Conservation (phyloP, 1,140 invertebrate genomes). For the Campoletis sonorensis region DNA sequence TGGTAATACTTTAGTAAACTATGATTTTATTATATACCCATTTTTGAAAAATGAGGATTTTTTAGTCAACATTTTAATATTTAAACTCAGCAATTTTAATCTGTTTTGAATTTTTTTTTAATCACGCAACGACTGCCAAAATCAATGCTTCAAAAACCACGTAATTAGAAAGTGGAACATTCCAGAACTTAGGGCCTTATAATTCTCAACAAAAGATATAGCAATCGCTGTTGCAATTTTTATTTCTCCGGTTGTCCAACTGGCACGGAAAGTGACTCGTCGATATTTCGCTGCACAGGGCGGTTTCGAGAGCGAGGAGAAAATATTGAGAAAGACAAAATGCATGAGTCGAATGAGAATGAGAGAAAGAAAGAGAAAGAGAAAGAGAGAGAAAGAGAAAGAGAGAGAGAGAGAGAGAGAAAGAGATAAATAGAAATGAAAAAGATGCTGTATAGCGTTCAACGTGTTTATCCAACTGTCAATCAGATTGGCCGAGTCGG, state of each 20-base stretch:
- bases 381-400: neutral
- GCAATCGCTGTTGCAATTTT: neutral
- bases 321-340: slow-evolving; percentile 8
- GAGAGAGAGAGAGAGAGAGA: neutral
- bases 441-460: slow-evolving; percentile 28
- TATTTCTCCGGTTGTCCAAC: slow-evolving; percentile 44
- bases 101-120: too few species aligned
- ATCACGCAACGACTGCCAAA: too few species aligned
- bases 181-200: too few species aligned
- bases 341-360: neutral
- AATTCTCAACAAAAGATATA: neutral
- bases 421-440: neutral
- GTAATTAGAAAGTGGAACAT: too few species aligned
- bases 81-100: too few species aligned
- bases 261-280: slow-evolving; percentile 47
- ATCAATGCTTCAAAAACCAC: too few species aligned
- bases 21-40: too few species aligned
- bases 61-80: too few species aligned
- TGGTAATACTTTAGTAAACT: neutral
- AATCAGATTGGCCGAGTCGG: slow-evolving; percentile 44
- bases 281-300: slow-evolving; percentile 43
- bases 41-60: too few species aligned
- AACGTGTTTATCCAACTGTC: slow-evolving; percentile 50
- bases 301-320: neutral
- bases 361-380: neutral